phyloP scores from a whole-genome alignment of 2,797 vertebrate genomes.

The Dendrocincla fuliginosa region DNA sequence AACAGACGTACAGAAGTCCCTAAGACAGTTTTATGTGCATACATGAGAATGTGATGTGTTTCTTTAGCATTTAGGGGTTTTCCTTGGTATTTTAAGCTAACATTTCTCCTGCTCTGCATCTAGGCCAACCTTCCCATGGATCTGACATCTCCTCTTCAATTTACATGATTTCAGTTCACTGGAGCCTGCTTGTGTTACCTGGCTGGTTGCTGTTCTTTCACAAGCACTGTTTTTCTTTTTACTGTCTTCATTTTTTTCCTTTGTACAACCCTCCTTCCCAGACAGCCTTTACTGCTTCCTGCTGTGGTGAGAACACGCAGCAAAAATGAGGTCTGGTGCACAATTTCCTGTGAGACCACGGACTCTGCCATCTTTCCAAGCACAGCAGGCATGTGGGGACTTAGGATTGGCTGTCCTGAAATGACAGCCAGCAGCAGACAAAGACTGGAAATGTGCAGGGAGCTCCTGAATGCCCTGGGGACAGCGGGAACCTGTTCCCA shows the following conservation, averaged over 20 bases:
- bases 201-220: neutral
- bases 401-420: neutral
- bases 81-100: neutral
- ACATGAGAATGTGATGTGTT: neutral
- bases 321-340: slow-evolving; percentile 16
- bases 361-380: neutral
- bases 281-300: neutral
- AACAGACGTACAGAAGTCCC: neutral
- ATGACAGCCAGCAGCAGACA: neutral
- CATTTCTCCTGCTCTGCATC: neutral
- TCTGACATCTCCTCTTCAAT: neutral
- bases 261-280: neutral
- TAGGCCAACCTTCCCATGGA: neutral
- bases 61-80: neutral
- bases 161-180: neutral
- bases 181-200: neutral
- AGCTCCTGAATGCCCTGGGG: neutral
- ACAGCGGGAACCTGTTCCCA: neutral
- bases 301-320: slow-evolving; percentile 11
- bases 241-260: slow-evolving; percentile 1
- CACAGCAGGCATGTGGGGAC: neutral
- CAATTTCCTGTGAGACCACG: neutral
- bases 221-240: neutral
- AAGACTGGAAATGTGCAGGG: neutral
- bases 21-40: neutral